Percentiles rank a stretch among this genome's conserved stretches.
phyloP scores from a whole-genome alignment of 2,797 vertebrate genomes.

The Heliangelus exortis region DNA sequence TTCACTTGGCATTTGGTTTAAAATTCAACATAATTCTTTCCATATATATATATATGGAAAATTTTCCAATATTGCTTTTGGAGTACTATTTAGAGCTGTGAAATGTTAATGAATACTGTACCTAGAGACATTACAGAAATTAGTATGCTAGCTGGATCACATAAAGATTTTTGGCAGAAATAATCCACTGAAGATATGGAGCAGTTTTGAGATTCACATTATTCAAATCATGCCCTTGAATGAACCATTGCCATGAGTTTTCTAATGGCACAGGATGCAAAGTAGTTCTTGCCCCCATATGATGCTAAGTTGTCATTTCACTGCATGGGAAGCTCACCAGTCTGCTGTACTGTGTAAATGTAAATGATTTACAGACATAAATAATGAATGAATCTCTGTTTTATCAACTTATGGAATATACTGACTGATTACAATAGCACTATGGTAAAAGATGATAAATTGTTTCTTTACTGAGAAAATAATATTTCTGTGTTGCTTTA shows the following conservation, averaged over 20 bases:
- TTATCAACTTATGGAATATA: neutral
- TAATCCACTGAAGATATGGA: neutral
- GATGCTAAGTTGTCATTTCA: neutral
- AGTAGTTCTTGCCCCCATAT: neutral
- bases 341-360: conserved; percentile 11
- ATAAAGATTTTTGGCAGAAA: neutral
- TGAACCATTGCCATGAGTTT: neutral
- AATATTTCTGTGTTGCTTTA: neutral
- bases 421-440: neutral
- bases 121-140: neutral
- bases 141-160: neutral
- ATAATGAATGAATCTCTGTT: conserved; percentile 4
- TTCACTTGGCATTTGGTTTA: conserved; percentile 35
- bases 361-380: conserved; percentile 31
- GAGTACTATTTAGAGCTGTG: neutral
- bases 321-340: neutral
- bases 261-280: neutral
- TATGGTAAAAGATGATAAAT: neutral
- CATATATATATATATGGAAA: neutral
- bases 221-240: neutral
- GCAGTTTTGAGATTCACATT: neutral
- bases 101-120: conserved; percentile 8
- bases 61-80: neutral
- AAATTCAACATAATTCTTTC: neutral
- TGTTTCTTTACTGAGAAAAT: neutral